These are phyloP conservation scores for Drosophila rellima DNA, from an alignment of 2,888 invertebrate species.

Conservation along the genomic window DNA sequence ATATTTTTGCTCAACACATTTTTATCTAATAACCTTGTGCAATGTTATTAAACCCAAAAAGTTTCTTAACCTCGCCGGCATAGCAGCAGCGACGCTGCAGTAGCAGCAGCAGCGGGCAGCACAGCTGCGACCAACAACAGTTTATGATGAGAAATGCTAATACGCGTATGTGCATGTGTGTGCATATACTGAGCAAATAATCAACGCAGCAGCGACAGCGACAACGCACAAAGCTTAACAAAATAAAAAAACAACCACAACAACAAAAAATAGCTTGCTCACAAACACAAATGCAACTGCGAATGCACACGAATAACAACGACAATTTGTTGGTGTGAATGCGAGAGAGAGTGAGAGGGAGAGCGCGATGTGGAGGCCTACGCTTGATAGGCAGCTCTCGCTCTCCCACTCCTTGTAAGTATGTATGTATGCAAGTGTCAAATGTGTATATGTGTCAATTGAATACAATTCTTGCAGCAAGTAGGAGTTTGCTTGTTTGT, in stretches of 20 bases:
- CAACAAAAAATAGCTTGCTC: conserved; percentile 32
- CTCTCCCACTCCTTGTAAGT: not conserved
- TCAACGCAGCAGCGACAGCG: conserved; percentile 42
- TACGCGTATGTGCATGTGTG: conserved; percentile 44
- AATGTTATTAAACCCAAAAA: conserved; percentile 86
- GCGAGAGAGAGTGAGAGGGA: not conserved
- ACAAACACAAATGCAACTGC: conserved; percentile 48
- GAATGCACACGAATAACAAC: conserved; percentile 27
- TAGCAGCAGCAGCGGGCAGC: conserved; percentile 46
- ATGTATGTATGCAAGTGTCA: not conserved
- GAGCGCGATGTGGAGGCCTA: conserved; percentile 25
- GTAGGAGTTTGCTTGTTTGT: conserved; percentile 38
- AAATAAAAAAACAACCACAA: conserved; percentile 1
- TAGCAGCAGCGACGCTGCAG: conserved; percentile 32
- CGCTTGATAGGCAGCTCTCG: conserved; percentile 8
- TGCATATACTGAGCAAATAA: conserved; percentile 42
- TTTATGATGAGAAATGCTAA: conserved; percentile 76
- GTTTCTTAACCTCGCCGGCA: conserved; percentile 84
- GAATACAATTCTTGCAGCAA: conserved; percentile 57
- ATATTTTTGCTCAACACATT: conserved; percentile 72
- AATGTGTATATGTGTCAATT: conserved; percentile 68
- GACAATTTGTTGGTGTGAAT: not conserved
- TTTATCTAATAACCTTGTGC: conserved; percentile 85
- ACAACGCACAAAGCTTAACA: conserved; percentile 61
- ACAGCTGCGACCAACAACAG: conserved; percentile 44